A percentile compares a stretch with the other conserved stretches of the same genome.
phyloP scores from a whole-genome alignment of 2,797 vertebrate species.

The Propithecus perrieri region DNA sequence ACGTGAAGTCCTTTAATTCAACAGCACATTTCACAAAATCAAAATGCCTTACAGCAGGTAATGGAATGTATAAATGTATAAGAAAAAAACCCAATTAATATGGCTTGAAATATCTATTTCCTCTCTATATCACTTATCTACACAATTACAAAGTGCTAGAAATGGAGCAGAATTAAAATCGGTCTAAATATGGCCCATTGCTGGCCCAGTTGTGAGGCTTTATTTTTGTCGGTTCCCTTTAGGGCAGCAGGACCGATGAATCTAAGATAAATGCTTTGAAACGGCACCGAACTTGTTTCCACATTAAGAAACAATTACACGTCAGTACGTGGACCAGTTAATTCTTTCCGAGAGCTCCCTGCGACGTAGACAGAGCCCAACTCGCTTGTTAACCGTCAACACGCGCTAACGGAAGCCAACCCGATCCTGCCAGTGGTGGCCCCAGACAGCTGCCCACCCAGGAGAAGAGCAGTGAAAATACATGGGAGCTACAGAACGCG shows the following conservation, averaged over 20 bases:
- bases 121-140: not conserved
- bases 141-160: not conserved
- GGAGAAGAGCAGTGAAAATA: not conserved
- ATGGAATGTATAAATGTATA: not conserved
- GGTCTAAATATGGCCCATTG: not conserved
- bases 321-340: not conserved
- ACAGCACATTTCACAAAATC: not conserved
- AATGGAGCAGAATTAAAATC: constrained; percentile 20
- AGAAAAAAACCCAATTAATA: constrained; percentile 10
- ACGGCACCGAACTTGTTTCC: not conserved
- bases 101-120: not conserved
- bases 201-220: not conserved
- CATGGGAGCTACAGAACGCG: not conserved
- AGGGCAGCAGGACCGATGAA: not conserved
- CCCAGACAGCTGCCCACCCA: not conserved
- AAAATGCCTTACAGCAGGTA: not conserved
- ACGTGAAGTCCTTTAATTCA: not conserved
- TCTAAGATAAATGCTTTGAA: not conserved
- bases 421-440: not conserved
- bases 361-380: not conserved
- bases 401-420: not conserved
- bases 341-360: not conserved
- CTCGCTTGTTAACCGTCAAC: not conserved
- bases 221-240: constrained; percentile 11
- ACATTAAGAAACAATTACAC: not conserved